A percentile compares a stretch with the other conserved stretches of the same genome.
Evolutionary conservation across 2,888 invertebrate species (phyloP).

Genomic region (Sturmia bella): DNA sequence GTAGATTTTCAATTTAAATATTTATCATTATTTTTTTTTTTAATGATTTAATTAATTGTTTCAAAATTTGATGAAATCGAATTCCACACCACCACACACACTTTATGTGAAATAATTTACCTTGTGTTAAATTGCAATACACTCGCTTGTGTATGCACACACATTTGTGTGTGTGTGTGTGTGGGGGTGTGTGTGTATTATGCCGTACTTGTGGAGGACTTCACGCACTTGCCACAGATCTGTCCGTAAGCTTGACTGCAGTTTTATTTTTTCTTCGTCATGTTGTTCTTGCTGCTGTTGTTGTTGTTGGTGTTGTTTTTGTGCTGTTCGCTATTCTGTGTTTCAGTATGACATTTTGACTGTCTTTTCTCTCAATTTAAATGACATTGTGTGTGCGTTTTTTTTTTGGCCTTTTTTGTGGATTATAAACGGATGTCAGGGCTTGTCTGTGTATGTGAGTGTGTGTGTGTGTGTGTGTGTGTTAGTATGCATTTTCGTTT

Average conservation of each 20-base stretch:
- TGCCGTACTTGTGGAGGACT: conserved; percentile 64
- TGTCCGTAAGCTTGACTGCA: conserved; percentile 67
- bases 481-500: conserved; percentile 17
- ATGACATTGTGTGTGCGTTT: conserved; percentile 66
- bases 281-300: conserved; percentile 19
- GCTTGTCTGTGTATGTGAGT: conserved; percentile 22
- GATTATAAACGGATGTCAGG: conserved; percentile 63
- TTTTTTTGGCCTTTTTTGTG: not conserved
- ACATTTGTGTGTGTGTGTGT: not conserved
- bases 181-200: conserved; percentile 1
- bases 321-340: conserved; percentile 48
- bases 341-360: conserved; percentile 65
- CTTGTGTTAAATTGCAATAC: conserved; percentile 24
- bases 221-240: conserved; percentile 71
- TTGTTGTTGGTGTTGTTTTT: conserved; percentile 27
- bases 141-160: not conserved
- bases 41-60: conserved; percentile 51
- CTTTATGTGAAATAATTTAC: conserved; percentile 66
- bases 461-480: not conserved
- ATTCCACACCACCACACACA: conserved; percentile 53
- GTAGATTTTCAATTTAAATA: not conserved
- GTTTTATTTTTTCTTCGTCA: conserved; percentile 23
- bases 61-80: conserved; percentile 62
- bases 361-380: conserved; percentile 70
- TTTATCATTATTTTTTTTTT: conserved; percentile 7